Percentiles rank a stretch among this genome's conserved stretches.
phyloP scores from a whole-genome alignment of 2,888 invertebrate genomes.

The Choreutis nemorana region DNA sequence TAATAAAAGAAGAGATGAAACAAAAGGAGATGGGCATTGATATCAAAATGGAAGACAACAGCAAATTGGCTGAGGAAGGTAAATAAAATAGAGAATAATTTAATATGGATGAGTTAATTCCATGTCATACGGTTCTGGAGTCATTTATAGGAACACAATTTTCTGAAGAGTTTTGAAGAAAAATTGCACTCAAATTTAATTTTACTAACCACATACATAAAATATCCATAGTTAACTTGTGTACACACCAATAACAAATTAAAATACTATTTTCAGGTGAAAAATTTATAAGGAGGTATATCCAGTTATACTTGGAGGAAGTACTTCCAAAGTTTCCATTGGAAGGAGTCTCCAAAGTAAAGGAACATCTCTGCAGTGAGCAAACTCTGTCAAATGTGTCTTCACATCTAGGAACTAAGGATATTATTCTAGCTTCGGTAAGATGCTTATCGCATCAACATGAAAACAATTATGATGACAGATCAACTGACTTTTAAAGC shows the following conservation, averaged over 20 bases:
- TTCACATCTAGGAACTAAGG: conserved; percentile 79
- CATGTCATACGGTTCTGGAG: no score
- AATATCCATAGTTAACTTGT: no score
- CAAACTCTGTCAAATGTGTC: conserved; percentile 76
- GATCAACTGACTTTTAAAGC: no score
- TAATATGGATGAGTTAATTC: no score
- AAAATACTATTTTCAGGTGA: conserved; percentile 55
- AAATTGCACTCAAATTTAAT: no score
- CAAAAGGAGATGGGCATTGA: conserved; percentile 76
- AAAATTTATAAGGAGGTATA: conserved; percentile 69
- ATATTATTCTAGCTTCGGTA: conserved; percentile 81
- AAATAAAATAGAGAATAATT: conserved; percentile 7
- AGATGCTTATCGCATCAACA: conserved; percentile 47
- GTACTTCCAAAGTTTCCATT: conserved; percentile 77
- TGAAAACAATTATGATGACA: no score
- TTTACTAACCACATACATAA: no score
- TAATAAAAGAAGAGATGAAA: conserved; percentile 73
- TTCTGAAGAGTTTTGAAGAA: no score
- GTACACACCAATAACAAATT: no score
- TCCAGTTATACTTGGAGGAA: conserved; percentile 73
- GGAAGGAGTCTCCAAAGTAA: conserved; percentile 76
- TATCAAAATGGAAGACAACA: conserved; percentile 72
- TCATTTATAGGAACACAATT: no score
- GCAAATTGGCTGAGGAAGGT: conserved; percentile 71
- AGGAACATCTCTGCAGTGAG: conserved; percentile 70